Conservation (phyloP, 2,888 invertebrate species). For the Brachyptera putata region DNA sequence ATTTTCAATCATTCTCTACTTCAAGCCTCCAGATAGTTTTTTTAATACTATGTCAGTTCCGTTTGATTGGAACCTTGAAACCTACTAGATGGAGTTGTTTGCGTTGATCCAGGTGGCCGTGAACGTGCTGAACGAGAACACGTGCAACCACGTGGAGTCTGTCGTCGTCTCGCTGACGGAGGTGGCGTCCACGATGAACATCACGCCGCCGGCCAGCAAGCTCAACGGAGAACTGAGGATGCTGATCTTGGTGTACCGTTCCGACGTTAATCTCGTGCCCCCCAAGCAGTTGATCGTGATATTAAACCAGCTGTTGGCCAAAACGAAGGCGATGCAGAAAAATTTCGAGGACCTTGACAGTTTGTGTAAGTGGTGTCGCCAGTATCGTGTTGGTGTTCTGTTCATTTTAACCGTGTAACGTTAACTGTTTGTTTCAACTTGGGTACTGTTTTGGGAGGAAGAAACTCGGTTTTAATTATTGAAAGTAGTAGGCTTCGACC, state of each 20-base stretch:
- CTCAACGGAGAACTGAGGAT: conserved; percentile 56
- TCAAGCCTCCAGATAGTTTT: no score
- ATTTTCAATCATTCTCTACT: no score
- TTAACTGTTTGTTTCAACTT: no score
- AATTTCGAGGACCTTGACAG: conserved; percentile 26
- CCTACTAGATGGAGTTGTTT: no score
- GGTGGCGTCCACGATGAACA: conserved; percentile 48
- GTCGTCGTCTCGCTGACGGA: conserved; percentile 57
- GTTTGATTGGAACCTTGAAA: no score
- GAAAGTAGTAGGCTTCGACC: no score
- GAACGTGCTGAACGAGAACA: conserved; percentile 58
- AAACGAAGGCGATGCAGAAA: conserved; percentile 39
- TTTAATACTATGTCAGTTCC: no score
- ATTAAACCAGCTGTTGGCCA: conserved; percentile 42
- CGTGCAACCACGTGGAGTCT: conserved; percentile 56
- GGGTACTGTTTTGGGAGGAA: no score
- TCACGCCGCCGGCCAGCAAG: conserved; percentile 49
- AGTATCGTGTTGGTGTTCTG: not conserved
- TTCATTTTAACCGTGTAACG: no score
- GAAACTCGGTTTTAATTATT: no score
- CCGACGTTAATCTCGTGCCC: conserved; percentile 43
- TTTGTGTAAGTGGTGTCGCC: conserved; percentile 6
- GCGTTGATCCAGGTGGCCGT: conserved; percentile 50
- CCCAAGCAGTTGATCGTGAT: conserved; percentile 41
- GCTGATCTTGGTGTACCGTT: conserved; percentile 54